Evolutionary conservation across 1,140 invertebrate species (phyloP), one percentile per base, ranked within the genome.

Genomic region (Paracyclopina nana): DNA sequence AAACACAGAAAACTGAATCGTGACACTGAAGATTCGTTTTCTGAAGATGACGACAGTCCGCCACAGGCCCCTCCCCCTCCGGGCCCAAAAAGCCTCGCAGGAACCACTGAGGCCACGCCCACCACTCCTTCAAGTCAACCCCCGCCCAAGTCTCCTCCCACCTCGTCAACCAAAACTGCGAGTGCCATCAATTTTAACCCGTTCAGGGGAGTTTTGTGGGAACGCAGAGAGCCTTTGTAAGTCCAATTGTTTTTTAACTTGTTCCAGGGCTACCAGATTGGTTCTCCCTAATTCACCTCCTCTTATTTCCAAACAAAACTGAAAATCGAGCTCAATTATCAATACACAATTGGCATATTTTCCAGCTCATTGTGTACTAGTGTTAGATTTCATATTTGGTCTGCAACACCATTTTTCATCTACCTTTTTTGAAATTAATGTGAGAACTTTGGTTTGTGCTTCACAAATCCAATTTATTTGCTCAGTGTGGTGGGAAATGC

Each of bases 221-320:
- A 60, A 8, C 53, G 55, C 34, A 54, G 50, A 14, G 57, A 59
- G 34, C 54, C 55, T 28, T 60, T 55, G 55, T 60, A 52, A 55
- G 57, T 55, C 14, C 16, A 25, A 27, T 27, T 20, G 9, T 25
- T 12, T 28, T 30, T 14, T 18, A 24, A 26, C 34, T 16, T 12
- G 25, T 46, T n/a, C n/a, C n/a, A n/a, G n/a, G n/a, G n/a, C n/a
- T n/a, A n/a, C n/a, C n/a, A n/a, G n/a, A n/a, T n/a, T n/a, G n/a
- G n/a, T n/a, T n/a, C n/a, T n/a, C n/a, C n/a, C n/a, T n/a, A n/a
- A n/a, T n/a, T n/a, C n/a, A n/a, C n/a, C n/a, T n/a, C n/a, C n/a
- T n/a, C n/a, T n/a, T n/a, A n/a, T n/a, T n/a, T n/a, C n/a, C n/a
- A n/a, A n/a, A n/a, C n/a, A n/a, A n/a, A n/a, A n/a, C n/a, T n/a